A percentile compares a stretch with the other conserved stretches of the same genome.
Conservation (phyloP, 2,888 invertebrate species). For the Lasioglossum vierecki region DNA sequence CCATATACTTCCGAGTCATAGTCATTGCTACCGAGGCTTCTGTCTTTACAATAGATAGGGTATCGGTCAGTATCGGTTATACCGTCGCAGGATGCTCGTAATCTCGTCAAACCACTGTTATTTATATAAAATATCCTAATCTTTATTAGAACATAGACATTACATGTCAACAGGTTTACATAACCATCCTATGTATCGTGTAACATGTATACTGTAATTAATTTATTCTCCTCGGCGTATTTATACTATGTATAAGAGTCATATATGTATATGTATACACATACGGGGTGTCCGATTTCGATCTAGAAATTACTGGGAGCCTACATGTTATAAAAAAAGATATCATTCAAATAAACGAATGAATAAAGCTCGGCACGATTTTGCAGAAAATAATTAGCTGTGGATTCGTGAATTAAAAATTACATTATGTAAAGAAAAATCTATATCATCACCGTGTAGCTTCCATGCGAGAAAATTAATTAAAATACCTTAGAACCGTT, state of each 20-base stretch:
- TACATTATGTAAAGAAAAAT: neutral
- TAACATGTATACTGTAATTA: constrained; percentile 70
- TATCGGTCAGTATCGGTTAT: neutral
- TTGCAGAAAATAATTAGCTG: neutral
- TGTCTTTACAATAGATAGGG: neutral
- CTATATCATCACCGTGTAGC: neutral
- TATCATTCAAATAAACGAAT: neutral
- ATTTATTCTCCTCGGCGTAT: constrained; percentile 65
- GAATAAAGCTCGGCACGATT: neutral
- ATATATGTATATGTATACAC: constrained; percentile 64
- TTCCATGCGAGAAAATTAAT: neutral
- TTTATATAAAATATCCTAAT: constrained; percentile 81
- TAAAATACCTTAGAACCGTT: neutral
- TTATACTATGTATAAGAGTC: constrained; percentile 74
- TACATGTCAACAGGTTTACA: constrained; percentile 79
- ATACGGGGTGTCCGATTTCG: constrained; percentile 64
- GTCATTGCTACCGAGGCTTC: neutral
- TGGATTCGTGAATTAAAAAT: neutral
- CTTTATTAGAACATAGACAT: constrained; percentile 81
- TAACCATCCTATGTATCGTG: constrained; percentile 72
- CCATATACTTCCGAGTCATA: neutral
- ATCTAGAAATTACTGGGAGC: neutral
- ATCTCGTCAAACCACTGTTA: constrained; percentile 31
- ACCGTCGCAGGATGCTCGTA: neutral
- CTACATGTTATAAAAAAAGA: neutral